Evolutionary conservation across 2,797 vertebrate species (phyloP), one percentile per base, ranked within the genome.

Genomic region (Phylloscopus collybita): DNA sequence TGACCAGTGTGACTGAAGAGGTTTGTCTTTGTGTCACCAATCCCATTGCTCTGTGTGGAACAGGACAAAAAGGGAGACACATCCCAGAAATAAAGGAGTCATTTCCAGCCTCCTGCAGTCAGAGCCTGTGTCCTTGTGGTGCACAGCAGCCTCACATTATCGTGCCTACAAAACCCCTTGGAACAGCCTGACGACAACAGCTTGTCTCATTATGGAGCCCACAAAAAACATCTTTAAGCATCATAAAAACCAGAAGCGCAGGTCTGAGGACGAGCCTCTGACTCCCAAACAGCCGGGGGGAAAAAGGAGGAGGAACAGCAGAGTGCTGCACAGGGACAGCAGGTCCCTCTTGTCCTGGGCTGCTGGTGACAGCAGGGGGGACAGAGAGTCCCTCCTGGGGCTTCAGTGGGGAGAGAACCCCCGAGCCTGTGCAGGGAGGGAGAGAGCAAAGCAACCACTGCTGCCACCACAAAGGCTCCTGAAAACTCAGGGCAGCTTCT

Each of bases 351-450:
- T 1, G 9, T 42, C 20, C 6, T 2, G 6, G 0, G 6, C 42
- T 3, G 21, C 7, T 29, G 69, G 10, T 1, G 17, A 22, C 19
- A 21, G 11, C 0, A 3, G 38, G 61, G 51, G 13, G 44, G 8
- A 16, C 34, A 29, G 26, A 6, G 40, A 36, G 18, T 11, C 2
- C 18, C 47, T 8, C 1, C 6, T 0, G 3, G 29, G 2, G 19
- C 20, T 40, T 42, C 27, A 1, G 14, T 4, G 67, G 42, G 65
- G 40, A 9, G 2, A 56, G 4, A 22, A 18, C 18, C 25, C 8
- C 0, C 0, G 2, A 0, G 10, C 14, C 18, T 1, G 1, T 2
- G 36, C 4, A 11, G 49, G 34, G 30, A 49, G 45, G n/a, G 47
- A 66, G 82, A 25, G 36, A 25, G 59, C 3, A 59, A 62, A 80